Percentiles rank a stretch among this genome's conserved stretches.
Evolutionary conservation across 2,113 vertebrate species (phyloP).

Genomic region (Actenoides hombroni): DNA sequence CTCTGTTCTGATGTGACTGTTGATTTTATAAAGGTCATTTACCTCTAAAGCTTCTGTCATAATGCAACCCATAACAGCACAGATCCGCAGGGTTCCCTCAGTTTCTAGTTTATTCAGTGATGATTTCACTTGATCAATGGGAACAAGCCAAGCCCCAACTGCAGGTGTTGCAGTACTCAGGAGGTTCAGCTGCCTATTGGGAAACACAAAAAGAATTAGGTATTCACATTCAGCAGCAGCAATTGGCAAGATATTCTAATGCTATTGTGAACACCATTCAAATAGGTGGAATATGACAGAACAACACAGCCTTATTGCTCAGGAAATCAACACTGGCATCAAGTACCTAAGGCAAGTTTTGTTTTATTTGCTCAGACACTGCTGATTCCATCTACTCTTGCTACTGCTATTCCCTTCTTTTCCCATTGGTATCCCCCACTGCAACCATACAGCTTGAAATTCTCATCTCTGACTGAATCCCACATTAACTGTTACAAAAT

Average conservation of each 20-base stretch:
- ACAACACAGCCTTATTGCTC: neutral
- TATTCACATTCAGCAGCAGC: neutral
- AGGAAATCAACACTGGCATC: neutral
- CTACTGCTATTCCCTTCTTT: neutral
- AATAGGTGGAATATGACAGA: neutral
- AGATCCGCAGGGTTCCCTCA: constrained; percentile 88
- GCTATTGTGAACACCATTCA: neutral
- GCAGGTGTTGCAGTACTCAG: constrained; percentile 96
- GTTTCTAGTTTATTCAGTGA: constrained; percentile 92
- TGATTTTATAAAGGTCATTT: neutral
- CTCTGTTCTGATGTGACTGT: neutral
- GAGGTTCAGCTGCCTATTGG: constrained; percentile 90
- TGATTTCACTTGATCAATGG: constrained; percentile 96
- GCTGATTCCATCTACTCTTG: neutral
- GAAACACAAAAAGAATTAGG: neutral
- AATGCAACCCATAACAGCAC: constrained; percentile 98
- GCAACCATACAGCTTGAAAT: neutral
- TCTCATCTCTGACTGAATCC: neutral
- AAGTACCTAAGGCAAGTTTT: neutral
- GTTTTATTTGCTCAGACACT: neutral
- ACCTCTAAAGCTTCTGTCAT: constrained; percentile 99
- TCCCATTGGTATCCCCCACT: neutral
- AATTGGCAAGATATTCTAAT: neutral
- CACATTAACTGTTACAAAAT: neutral
- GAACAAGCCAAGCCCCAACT: constrained; percentile 95